These are phyloP conservation scores for Cyaniris semiargus DNA, from an alignment of 2,888 invertebrate species.

Conservation along the genomic window DNA sequence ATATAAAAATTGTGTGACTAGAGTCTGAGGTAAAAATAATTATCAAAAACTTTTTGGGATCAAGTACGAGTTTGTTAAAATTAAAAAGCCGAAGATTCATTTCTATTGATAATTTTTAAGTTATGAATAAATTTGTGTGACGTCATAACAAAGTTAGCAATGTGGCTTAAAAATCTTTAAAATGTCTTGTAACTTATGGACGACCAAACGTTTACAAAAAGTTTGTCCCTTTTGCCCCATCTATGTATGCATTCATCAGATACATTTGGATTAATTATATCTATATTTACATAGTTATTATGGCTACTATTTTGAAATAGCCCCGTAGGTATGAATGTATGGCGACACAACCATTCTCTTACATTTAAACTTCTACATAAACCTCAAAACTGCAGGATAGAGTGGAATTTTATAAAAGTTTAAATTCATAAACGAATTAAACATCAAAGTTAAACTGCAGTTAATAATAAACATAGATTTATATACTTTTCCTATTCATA, in stretches of 20 bases:
- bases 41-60: background rate
- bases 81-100: no score
- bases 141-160: background rate
- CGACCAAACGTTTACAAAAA: background rate
- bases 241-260: background rate
- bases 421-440: no score
- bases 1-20: background rate
- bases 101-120: no score
- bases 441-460: no score
- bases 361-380: background rate
- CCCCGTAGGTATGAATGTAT: background rate
- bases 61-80: background rate
- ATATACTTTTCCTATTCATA: background rate
- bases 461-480: background rate
- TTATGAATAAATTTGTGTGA: no score
- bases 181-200: background rate
- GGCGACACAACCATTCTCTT: background rate
- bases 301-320: background rate
- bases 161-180: background rate
- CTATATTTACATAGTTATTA: slow-evolving; percentile 8
- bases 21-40: background rate
- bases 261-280: background rate
- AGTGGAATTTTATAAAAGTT: no score
- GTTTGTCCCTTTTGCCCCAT: background rate
- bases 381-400: background rate